Base-by-base conservation (phyloP, 2,797 vertebrate genomes). In the Danio kyathit region DNA sequence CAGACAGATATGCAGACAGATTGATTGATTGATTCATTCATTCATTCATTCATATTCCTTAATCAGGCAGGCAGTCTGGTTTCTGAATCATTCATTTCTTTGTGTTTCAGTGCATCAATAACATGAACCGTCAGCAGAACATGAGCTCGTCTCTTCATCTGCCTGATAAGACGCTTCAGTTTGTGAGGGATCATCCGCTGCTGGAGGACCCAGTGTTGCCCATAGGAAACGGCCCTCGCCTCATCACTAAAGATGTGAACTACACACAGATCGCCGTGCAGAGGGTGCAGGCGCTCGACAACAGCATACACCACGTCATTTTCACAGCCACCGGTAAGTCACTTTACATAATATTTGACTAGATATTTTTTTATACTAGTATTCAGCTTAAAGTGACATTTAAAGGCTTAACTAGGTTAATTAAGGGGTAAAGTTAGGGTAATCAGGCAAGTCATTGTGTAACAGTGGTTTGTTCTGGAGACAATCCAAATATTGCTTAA, bases 251-350 rank as follows among this genome's bases (percentile, higher is more conserved):
- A 64, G 94, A 97, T 12, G 94, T 97, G 85, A 98, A 95, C 84
- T 99, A 98, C 82, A 99, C 97, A 0, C 97, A 98, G 92, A 97
- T 99, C 0, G 96, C 95, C 0, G 98, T 99, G 72, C 96, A 99
- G 86, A 92, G 95, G 86, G 95, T 97, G 17, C 89, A 67, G 65
- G 96, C 95, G 0, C 95, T 99, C 5, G 96, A 97, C 38, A 91
- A 92, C 29, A 95, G 91, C 6, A 29, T 91, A n/a, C 96, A 97
- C 3, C 96, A 99, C 0, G 93, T 99, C 80, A 96, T 99, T 91
- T 99, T 99, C 86, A 92, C 97, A 0, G 90, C 94, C 87, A 99
- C 97, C 88, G 97, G 98, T 98, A 59, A 88, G 92, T 29, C 29
- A 29, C 29, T 29, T 29, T 3, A 1, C 29, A 29, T 29, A 29